Evolutionary conservation across 2,113 vertebrate genomes (phyloP).

Genomic region (Pleuronectes platessa): DNA sequence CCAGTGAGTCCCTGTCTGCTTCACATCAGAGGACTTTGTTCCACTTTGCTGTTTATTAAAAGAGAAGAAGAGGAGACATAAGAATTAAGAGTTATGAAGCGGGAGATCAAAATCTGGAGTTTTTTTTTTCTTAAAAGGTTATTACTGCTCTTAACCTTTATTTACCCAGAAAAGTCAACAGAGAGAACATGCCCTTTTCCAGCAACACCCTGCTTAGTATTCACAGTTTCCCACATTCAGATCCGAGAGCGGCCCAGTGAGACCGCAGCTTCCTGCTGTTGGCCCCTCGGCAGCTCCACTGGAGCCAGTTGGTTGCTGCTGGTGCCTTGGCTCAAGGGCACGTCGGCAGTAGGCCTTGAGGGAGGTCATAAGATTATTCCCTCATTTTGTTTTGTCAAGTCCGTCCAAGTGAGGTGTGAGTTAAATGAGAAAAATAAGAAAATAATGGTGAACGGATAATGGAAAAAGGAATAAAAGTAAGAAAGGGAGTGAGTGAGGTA

Average conservation of each 20-base stretch:
- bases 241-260: constrained; percentile 11
- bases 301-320: constrained; percentile 5
- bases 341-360: not conserved
- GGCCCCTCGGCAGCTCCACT: constrained; percentile 3
- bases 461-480: constrained; percentile 12
- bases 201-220: constrained; percentile 40
- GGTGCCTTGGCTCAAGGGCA: constrained; percentile 25
- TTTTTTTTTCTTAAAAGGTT: constrained; percentile 23
- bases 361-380: not conserved
- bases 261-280: constrained; percentile 42
- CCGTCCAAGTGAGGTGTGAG: not conserved
- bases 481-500: not conserved
- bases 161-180: constrained; percentile 28
- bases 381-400: not conserved
- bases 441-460: not conserved
- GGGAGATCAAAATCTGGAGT: constrained; percentile 25
- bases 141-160: constrained; percentile 48
- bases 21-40: constrained; percentile 49
- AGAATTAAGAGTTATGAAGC: constrained; percentile 50
- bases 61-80: constrained; percentile 16
- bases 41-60: constrained; percentile 56
- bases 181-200: constrained; percentile 24
- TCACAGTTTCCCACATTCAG: constrained; percentile 44
- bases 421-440: not conserved
- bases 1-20: constrained; percentile 25